Evolutionary conservation across 2,888 invertebrate species (phyloP).

Genomic region (Xestia sexstrigata): DNA sequence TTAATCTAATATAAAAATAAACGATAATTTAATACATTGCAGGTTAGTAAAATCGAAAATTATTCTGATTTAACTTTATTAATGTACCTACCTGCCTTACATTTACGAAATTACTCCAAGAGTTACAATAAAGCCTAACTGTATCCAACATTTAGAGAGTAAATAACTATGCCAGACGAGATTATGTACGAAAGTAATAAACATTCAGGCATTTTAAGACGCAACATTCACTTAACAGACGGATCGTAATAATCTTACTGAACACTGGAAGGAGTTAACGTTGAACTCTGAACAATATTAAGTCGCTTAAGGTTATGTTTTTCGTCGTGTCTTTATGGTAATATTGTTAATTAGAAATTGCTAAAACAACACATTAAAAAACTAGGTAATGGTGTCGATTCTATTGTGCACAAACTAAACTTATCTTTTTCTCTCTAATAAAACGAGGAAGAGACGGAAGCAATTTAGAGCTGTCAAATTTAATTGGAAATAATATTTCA

Average conservation of each 20-base stretch:
- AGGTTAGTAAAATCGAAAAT: background rate
- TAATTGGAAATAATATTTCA: too few species aligned
- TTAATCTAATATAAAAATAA: too few species aligned
- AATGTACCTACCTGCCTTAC: background rate
- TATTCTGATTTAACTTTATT: constrained; percentile 8
- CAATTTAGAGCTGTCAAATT: too few species aligned
- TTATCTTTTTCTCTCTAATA: too few species aligned
- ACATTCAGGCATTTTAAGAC: constrained; percentile 57
- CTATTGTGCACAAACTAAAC: too few species aligned
- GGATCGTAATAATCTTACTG: constrained; percentile 53
- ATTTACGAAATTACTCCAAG: constrained; percentile 14
- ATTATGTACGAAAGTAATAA: constrained; percentile 63
- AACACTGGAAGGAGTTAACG: constrained; percentile 38
- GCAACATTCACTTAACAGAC: constrained; percentile 55
- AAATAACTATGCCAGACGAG: constrained; percentile 50
- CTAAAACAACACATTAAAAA: background rate
- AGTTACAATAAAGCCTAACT: constrained; percentile 44
- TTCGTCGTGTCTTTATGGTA: background rate
- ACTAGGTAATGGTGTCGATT: too few species aligned
- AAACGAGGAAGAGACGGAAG: too few species aligned
- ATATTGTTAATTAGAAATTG: background rate
- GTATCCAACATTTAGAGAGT: constrained; percentile 34
- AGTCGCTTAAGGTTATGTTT: constrained; percentile 19
- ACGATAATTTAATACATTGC: too few species aligned
- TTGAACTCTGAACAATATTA: constrained; percentile 44